Evolutionary conservation across 2,888 invertebrate genomes (phyloP), one percentile per base, ranked within the genome.

Genomic region (Catocala fraxini): DNA sequence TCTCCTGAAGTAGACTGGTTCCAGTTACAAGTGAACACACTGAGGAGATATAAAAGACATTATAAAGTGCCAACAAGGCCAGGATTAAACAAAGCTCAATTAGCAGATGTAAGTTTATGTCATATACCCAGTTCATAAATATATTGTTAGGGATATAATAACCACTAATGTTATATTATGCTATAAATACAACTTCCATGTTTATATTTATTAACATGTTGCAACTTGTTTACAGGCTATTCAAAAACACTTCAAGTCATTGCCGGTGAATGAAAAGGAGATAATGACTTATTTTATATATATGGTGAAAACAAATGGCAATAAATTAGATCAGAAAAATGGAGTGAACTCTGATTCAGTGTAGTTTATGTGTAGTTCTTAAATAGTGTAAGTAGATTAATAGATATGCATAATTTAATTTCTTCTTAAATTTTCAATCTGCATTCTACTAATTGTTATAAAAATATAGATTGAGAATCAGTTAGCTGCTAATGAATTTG

Each of bases 181-280:
- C 25, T 25, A 25, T 25, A 25, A 25, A 25, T 25, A 25, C 25
- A 25, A 25, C 25, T 25, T 25, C 25, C 25, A 25, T 25, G 35
- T 39, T 39, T 39, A 39, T 39, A 6, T 9, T 9, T 42, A 42
- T 45, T 46, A 46, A 34, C 35, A 9, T 51, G 5, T 51, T 42
- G 10, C n/a, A 15, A 13, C 1, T 80, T 85, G 72, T 66, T 96
- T 96, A 34, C 95, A 99, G 99, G 96, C 97, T 57, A 95, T 99
- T 57, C 97, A 98, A 95, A 97, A 98, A 88, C 99, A 99, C 92
- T 99, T 99, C 93, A 98, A 98, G 91, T 97, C 98, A 63, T 97
- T 99, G 89, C 98, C 98, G 46, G 98, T 99, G 11, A 97, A 97
- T 81, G 99, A 99, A 89, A 99, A 99, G 88, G 99, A 99, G 89